Conservation (phyloP, 2,113 vertebrate species). For the Cathartes aura region DNA sequence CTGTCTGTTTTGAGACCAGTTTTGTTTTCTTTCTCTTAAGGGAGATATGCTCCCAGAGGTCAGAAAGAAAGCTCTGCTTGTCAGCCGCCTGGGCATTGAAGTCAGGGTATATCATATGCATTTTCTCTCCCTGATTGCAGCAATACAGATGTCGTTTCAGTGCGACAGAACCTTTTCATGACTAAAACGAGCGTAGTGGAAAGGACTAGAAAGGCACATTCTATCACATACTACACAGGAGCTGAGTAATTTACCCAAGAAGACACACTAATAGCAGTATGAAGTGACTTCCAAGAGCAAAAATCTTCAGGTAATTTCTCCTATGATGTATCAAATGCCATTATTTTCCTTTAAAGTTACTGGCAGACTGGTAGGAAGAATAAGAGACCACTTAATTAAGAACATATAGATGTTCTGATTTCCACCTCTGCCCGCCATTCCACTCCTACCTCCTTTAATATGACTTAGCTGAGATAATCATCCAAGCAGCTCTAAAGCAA, state of each 20-base stretch:
- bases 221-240: not conserved
- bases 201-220: not conserved
- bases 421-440: not conserved
- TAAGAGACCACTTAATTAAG: constrained; percentile 9
- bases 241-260: not conserved
- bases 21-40: not conserved
- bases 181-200: not conserved
- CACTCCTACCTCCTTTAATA: not conserved
- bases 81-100: not conserved
- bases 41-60: not conserved
- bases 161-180: not conserved
- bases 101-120: not conserved
- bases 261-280: not conserved
- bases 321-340: not conserved
- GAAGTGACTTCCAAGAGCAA: not conserved
- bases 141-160: not conserved
- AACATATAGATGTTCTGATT: constrained; percentile 23
- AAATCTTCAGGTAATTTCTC: constrained; percentile 26
- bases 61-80: not conserved
- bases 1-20: not conserved
- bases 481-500: not conserved
- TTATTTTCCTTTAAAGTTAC: constrained; percentile 6
- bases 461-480: not conserved
- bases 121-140: not conserved
- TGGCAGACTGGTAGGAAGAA: not conserved